Evolutionary conservation across 2,797 vertebrate genomes (phyloP).

Genomic region (Zalophus californianus): DNA sequence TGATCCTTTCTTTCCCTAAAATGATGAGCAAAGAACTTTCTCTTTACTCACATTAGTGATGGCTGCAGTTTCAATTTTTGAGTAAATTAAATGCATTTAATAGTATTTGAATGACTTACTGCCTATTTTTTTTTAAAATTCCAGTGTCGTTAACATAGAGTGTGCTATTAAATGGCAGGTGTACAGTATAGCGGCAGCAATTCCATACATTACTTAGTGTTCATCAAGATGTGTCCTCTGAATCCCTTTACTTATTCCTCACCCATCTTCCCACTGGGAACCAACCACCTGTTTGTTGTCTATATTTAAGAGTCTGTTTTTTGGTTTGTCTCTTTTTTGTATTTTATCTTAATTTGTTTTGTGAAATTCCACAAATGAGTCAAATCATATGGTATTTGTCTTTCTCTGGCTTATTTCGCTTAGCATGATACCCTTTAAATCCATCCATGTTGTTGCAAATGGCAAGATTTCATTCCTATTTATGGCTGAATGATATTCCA

Average conservation of each 20-base stretch:
- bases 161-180: not conserved
- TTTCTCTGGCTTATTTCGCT: not conserved
- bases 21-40: not conserved
- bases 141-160: not conserved
- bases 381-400: not conserved
- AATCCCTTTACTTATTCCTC: not conserved
- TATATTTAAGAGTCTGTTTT: not conserved
- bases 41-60: not conserved
- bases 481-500: not conserved
- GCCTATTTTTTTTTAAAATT: not conserved
- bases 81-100: not conserved
- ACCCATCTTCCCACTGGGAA: not conserved
- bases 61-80: not conserved
- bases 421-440: not conserved
- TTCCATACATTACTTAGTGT: not conserved
- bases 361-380: not conserved
- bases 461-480: not conserved
- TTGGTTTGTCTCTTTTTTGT: not conserved
- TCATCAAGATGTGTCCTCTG: not conserved
- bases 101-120: not conserved
- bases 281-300: not conserved
- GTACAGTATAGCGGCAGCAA: not conserved
- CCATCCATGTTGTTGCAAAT: not conserved
- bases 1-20: slow-evolving; percentile 5
- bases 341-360: not conserved